A percentile compares a stretch with the other conserved stretches of the same genome.
Conservation (phyloP, 2,113 vertebrate genomes). For the Ranitomeya imitator region DNA sequence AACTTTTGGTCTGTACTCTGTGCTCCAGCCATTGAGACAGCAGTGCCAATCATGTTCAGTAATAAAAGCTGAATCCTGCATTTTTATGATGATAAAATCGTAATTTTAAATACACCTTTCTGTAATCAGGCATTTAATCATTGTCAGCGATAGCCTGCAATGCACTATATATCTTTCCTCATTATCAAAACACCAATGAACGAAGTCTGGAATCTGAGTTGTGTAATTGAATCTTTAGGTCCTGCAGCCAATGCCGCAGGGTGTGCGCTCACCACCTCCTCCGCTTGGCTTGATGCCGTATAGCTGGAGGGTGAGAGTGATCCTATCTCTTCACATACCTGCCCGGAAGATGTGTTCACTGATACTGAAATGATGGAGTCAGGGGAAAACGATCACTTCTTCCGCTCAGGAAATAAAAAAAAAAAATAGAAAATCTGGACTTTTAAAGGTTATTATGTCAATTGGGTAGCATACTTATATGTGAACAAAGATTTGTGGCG, state of each 20-base stretch:
- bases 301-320: slow-evolving; percentile 50
- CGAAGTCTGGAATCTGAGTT: slow-evolving; percentile 49
- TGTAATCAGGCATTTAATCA: slow-evolving; percentile 10
- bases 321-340: slow-evolving; percentile 57
- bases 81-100: neutral
- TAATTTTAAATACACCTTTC: neutral
- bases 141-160: slow-evolving; percentile 16
- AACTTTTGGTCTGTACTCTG: no score
- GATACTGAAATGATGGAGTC: slow-evolving; percentile 37
- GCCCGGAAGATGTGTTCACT: slow-evolving; percentile 49
- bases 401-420: slow-evolving; percentile 11
- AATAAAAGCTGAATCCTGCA: neutral
- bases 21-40: neutral
- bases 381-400: slow-evolving; percentile 5
- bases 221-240: slow-evolving; percentile 51
- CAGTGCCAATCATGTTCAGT: neutral
- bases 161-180: slow-evolving; percentile 6
- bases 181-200: slow-evolving; percentile 47
- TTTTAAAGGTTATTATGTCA: neutral
- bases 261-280: slow-evolving; percentile 43
- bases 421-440: neutral
- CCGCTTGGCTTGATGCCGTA: slow-evolving; percentile 53
- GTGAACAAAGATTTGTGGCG: neutral
- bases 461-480: neutral
- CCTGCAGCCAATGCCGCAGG: slow-evolving; percentile 42